phyloP scores from a whole-genome alignment of 2,888 invertebrate genomes.

The Drosophila hawaiiensis region DNA sequence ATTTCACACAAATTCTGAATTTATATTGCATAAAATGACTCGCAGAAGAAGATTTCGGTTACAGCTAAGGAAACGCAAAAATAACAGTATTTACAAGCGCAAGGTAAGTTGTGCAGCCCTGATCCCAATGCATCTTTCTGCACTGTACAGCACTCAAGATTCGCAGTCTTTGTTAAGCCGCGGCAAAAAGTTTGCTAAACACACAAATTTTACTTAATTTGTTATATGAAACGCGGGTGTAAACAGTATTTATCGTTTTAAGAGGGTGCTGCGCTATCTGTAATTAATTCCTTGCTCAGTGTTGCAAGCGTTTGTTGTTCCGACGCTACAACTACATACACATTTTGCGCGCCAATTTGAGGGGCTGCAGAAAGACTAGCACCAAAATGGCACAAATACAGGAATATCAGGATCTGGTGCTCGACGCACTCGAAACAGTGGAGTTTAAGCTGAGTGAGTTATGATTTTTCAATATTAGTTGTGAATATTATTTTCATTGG shows the following conservation, averaged over 20 bases:
- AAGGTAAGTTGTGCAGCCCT: constrained; percentile 48
- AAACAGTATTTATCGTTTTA: constrained; percentile 1
- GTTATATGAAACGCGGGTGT: constrained; percentile 26
- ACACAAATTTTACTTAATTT: constrained; percentile 1
- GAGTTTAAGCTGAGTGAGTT: constrained; percentile 84
- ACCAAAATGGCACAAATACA: constrained; percentile 80
- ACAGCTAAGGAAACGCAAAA: background rate
- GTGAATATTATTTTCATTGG: background rate
- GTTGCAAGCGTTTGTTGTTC: constrained; percentile 31
- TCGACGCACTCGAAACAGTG: constrained; percentile 83
- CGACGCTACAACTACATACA: constrained; percentile 36
- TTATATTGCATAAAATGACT: constrained; percentile 5
- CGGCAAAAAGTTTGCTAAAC: constrained; percentile 36
- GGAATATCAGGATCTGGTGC: constrained; percentile 81
- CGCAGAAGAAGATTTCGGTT: background rate
- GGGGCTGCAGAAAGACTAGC: constrained; percentile 17
- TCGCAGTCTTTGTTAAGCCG: constrained; percentile 53
- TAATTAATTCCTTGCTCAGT: constrained; percentile 25
- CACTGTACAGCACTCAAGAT: constrained; percentile 11
- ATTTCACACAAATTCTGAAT: background rate
- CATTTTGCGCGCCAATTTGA: constrained; percentile 74
- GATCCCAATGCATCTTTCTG: constrained; percentile 12
- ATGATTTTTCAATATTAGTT: background rate
- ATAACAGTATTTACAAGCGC: background rate
- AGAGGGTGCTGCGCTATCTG: constrained; percentile 15